phyloP scores from a whole-genome alignment of 2,113 vertebrate species.

The Vulpes vulpes region DNA sequence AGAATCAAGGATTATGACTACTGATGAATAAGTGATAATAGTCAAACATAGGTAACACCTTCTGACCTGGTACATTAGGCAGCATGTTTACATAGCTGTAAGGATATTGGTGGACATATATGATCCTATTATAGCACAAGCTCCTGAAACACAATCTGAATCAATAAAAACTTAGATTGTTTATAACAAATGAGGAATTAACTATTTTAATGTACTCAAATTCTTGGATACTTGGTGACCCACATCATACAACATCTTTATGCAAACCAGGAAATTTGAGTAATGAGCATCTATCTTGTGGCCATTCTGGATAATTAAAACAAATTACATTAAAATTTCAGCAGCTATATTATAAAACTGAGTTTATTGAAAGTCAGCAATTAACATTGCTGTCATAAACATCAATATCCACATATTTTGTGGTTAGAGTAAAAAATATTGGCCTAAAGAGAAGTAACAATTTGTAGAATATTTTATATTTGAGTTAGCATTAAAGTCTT shows the following conservation, averaged over 20 bases:
- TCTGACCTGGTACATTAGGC: background rate
- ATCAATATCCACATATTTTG: background rate
- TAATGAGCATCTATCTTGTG: background rate
- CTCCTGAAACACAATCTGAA: background rate
- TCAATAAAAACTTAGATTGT: background rate
- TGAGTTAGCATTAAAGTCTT: background rate
- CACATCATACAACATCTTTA: background rate
- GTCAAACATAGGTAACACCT: slow-evolving; percentile 38
- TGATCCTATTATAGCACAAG: background rate
- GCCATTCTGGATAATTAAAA: background rate
- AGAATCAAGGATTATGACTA: slow-evolving; percentile 6
- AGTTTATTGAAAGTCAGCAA: background rate
- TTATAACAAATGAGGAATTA: background rate
- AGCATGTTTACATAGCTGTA: background rate
- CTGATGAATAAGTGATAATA: slow-evolving; percentile 28
- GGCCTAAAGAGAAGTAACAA: background rate
- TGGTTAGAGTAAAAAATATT: background rate
- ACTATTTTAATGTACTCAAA: background rate
- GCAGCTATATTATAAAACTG: background rate
- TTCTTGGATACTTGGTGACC: background rate
- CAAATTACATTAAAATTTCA: slow-evolving; percentile 27
- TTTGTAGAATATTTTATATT: background rate
- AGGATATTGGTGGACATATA: background rate
- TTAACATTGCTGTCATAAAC: background rate
- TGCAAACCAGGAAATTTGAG: background rate